Percentiles rank a stretch among this genome's conserved stretches.
phyloP scores from a whole-genome alignment of 2,888 invertebrate species.

The Cataglyphis rosenhaueri region DNA sequence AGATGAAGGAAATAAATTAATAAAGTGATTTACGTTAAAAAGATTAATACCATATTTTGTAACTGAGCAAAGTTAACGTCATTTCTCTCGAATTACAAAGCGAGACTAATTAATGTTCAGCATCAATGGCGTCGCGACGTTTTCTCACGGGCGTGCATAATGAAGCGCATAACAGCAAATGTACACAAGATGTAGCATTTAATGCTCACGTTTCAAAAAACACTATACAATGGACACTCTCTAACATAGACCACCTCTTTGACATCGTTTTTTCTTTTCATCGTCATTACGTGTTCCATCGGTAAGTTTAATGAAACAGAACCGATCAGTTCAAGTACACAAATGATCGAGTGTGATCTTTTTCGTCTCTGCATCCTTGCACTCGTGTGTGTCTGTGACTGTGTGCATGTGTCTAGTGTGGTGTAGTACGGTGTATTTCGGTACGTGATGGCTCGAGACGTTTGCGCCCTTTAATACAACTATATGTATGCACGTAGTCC shows the following conservation, averaged over 20 bases:
- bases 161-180: conserved; percentile 76
- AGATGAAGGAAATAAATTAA: conserved; percentile 19
- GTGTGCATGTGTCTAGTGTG: conserved; percentile 39
- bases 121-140: conserved; percentile 65
- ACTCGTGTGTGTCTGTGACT: conserved; percentile 41
- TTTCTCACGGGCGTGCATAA: conserved; percentile 61
- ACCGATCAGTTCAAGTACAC: conserved; percentile 71
- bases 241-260: conserved; percentile 84
- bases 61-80: neutral
- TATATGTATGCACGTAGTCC: conserved; percentile 77
- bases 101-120: conserved; percentile 33
- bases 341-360: conserved; percentile 75
- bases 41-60: neutral
- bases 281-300: conserved; percentile 77
- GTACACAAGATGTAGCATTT: conserved; percentile 85
- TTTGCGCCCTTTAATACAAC: conserved; percentile 68
- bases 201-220: conserved; percentile 85
- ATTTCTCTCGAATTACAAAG: neutral
- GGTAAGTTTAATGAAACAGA: conserved; percentile 68
- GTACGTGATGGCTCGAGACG: conserved; percentile 74
- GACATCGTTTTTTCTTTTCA: conserved; percentile 80
- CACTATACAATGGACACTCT: conserved; percentile 85
- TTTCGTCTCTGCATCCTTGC: conserved; percentile 40
- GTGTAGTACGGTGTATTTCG: conserved; percentile 51
- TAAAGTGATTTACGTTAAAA: neutral